These are phyloP conservation scores for Cyclura pinguis DNA, from an alignment of 2,797 vertebrate genomes.

Conservation along the genomic window DNA sequence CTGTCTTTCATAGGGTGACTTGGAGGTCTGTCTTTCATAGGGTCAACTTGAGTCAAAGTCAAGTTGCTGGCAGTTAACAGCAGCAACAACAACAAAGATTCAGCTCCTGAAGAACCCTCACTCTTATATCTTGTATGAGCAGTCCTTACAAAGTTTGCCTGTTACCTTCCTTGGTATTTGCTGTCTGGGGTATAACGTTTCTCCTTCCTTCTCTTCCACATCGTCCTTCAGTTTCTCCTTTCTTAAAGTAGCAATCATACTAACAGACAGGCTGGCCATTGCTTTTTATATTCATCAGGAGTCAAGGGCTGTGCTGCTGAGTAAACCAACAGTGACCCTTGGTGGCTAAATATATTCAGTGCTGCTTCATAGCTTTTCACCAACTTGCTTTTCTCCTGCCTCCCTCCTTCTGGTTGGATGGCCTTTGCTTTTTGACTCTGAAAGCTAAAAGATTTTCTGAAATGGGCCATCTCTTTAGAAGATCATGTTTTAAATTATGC, in stretches of 20 bases:
- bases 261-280: not conserved
- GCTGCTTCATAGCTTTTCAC: constrained; percentile 26
- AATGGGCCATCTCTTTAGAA: not conserved
- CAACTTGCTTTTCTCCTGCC: constrained; percentile 9
- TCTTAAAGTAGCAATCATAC: not conserved
- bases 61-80: too few relatives aligned
- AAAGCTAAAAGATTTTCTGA: not conserved
- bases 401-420: rapidly evolving
- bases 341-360: constrained; percentile 62
- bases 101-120: not conserved
- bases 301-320: constrained; percentile 24
- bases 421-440: constrained; percentile 9
- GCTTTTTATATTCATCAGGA: not conserved
- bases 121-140: constrained; percentile 8
- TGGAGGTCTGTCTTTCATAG: too few relatives aligned
- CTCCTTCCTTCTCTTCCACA: not conserved
- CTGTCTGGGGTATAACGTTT: not conserved
- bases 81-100: too few relatives aligned
- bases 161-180: not conserved
- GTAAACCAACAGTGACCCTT: constrained; percentile 73
- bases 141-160: not conserved
- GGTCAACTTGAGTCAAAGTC: too few relatives aligned
- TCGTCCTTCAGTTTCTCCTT: not conserved
- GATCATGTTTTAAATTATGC: not conserved
- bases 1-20: too few relatives aligned